phyloP scores from a whole-genome alignment of 1,140 invertebrate genomes.

The Drosophila ficusphila region DNA sequence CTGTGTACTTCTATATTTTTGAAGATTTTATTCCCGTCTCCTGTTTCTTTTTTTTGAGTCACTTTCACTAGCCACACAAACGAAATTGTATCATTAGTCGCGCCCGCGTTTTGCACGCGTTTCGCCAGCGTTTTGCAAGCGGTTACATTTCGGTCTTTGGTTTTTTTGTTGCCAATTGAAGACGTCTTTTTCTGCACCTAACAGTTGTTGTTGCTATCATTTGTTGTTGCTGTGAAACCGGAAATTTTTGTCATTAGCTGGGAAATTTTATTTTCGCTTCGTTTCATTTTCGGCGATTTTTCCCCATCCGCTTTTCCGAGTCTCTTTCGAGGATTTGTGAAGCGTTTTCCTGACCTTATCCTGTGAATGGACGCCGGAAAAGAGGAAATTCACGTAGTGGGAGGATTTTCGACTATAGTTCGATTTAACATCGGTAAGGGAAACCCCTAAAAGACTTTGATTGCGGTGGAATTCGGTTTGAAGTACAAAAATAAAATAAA shows the following conservation, averaged over 20 bases:
- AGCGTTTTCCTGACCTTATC: constrained; percentile 25
- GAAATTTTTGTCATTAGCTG: constrained; percentile 78
- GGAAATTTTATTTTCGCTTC: constrained; percentile 74
- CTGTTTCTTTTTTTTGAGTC: neutral
- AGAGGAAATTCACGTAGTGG: neutral
- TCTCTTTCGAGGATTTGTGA: constrained; percentile 16
- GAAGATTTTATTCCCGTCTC: neutral
- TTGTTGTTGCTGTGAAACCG: constrained; percentile 42
- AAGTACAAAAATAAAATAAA: no score
- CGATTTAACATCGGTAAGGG: neutral
- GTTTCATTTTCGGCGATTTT: constrained; percentile 47
- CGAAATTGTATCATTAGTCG: constrained; percentile 8
- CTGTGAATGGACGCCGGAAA: constrained; percentile 12
- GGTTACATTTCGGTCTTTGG: constrained; percentile 3
- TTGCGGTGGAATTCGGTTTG: no score
- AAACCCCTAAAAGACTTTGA: no score
- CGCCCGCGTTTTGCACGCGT: constrained; percentile 5
- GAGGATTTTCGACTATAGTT: neutral
- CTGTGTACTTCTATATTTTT: neutral
- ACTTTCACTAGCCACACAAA: constrained; percentile 23
- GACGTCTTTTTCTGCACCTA: constrained; percentile 7
- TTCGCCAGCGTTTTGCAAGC: constrained; percentile 12
- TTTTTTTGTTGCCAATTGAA: neutral
- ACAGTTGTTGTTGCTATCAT: neutral
- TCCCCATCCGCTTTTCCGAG: neutral